These are phyloP conservation scores for Drosophila acutilabella DNA, from an alignment of 2,888 invertebrate species.

Conservation along the genomic window DNA sequence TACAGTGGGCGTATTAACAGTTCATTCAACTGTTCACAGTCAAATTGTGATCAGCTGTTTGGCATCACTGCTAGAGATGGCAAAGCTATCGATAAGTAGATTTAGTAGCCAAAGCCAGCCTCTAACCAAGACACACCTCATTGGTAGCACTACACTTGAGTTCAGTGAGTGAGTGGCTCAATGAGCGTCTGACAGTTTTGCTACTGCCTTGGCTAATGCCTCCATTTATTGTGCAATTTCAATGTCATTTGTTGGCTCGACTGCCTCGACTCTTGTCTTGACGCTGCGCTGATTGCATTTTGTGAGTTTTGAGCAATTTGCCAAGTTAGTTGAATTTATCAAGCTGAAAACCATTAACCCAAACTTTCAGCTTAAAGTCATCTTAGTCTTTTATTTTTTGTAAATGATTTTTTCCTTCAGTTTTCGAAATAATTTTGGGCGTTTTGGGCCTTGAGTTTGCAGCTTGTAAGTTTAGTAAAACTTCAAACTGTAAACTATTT, in stretches of 20 bases:
- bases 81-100: neutral
- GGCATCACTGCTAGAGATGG: neutral
- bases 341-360: constrained; percentile 35
- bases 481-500: constrained; percentile 5
- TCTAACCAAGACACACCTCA: constrained; percentile 47
- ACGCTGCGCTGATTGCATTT: constrained; percentile 52
- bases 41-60: constrained; percentile 16
- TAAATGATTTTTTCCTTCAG: constrained; percentile 6
- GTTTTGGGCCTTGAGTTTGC: constrained; percentile 6
- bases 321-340: constrained; percentile 39
- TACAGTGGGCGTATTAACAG: constrained; percentile 58
- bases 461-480: constrained; percentile 17
- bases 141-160: constrained; percentile 23
- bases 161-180: constrained; percentile 37
- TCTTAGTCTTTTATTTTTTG: neutral
- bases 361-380: constrained; percentile 9
- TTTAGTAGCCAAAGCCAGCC: too few species aligned
- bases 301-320: constrained; percentile 34
- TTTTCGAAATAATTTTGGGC: constrained; percentile 12
- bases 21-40: constrained; percentile 63
- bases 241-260: constrained; percentile 60
- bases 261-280: constrained; percentile 9
- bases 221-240: constrained; percentile 63
- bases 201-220: constrained; percentile 53
- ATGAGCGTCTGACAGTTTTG: constrained; percentile 38